These are phyloP conservation scores for Machaerirhynchus nigripectus DNA, from an alignment of 2,113 vertebrate species.

Conservation along the genomic window DNA sequence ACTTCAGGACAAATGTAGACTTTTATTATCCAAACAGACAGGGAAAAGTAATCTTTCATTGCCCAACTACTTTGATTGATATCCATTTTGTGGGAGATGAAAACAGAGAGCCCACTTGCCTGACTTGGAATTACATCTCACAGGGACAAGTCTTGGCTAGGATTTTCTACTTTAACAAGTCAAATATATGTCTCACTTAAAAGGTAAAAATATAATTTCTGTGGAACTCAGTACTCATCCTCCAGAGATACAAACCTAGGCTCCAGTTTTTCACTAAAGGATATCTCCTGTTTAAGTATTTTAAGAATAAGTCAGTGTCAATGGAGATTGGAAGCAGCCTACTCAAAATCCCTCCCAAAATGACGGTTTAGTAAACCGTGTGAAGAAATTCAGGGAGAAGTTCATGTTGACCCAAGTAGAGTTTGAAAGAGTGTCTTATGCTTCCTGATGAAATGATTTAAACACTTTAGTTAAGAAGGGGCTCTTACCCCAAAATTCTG, in stretches of 20 bases:
- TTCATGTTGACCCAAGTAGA: background rate
- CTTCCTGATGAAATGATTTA: background rate
- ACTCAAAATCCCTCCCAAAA: background rate
- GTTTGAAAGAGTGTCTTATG: background rate
- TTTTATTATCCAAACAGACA: background rate
- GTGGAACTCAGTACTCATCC: background rate
- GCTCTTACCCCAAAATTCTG: background rate
- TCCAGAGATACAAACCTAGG: background rate
- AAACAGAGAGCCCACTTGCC: background rate
- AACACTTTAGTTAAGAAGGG: background rate
- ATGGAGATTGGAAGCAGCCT: background rate
- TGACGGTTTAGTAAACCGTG: background rate
- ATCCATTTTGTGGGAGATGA: background rate
- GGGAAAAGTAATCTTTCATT: background rate
- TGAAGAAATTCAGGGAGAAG: background rate
- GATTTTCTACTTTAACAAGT: background rate
- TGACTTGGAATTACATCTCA: background rate
- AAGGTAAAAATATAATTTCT: background rate
- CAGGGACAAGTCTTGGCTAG: background rate
- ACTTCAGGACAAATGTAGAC: background rate
- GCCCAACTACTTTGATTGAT: background rate
- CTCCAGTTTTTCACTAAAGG: background rate
- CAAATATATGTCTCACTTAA: background rate
- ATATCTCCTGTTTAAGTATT: background rate
- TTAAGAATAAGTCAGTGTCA: background rate